These are phyloP conservation scores for Sylvia borin DNA, from an alignment of 2,797 vertebrate species.

Conservation along the genomic window DNA sequence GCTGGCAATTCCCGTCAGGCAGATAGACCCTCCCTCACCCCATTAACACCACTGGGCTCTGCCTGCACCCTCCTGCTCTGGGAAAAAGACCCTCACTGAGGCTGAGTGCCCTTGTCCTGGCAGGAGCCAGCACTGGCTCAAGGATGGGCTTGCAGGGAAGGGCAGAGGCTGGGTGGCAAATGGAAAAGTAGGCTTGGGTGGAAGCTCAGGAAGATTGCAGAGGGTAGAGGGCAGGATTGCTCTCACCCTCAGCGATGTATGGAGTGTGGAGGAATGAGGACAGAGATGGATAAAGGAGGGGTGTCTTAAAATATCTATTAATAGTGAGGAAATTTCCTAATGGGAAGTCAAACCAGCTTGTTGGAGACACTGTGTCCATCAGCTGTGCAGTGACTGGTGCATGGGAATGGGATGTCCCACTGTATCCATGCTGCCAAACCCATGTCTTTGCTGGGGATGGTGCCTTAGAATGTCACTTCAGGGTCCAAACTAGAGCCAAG, in stretches of 20 bases:
- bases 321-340: not conserved
- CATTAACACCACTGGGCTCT: not conserved
- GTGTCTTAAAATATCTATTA: not conserved
- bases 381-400: not conserved
- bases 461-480: not conserved
- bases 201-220: not conserved
- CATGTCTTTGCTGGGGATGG: not conserved
- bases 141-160: not conserved
- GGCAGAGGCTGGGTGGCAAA: not conserved
- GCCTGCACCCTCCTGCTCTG: not conserved
- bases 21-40: not conserved
- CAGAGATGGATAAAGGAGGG: not conserved
- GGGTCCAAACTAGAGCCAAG: not conserved
- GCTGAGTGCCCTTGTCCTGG: not conserved
- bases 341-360: not conserved
- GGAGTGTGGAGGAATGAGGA: not conserved
- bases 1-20: not conserved
- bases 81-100: not conserved
- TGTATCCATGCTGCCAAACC: not conserved
- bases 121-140: rapidly evolving
- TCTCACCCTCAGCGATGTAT: not conserved
- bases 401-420: not conserved
- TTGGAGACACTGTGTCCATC: rapidly evolving
- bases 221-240: not conserved
- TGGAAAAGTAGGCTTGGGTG: not conserved